phyloP scores from a whole-genome alignment of 2,797 vertebrate genomes.

The Eurystomus glaucurus region DNA sequence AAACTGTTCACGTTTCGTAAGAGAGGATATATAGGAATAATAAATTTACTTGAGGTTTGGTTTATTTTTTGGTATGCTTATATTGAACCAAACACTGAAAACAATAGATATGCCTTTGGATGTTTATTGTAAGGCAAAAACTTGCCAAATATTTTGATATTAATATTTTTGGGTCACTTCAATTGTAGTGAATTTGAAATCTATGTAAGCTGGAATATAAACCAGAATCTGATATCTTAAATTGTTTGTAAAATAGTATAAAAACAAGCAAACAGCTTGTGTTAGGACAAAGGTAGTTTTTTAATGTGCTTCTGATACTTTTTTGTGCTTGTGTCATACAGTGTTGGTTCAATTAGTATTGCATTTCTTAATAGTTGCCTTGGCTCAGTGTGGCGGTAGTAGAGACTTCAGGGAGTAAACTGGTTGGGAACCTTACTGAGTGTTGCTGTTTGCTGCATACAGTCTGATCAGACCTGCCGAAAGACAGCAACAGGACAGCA shows the following conservation, averaged over 20 bases:
- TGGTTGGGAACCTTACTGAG: neutral
- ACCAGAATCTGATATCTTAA: neutral
- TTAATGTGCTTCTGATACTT: neutral
- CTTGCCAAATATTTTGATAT: neutral
- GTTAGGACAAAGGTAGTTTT: neutral
- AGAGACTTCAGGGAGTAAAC: neutral
- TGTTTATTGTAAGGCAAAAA: neutral
- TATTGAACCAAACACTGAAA: neutral
- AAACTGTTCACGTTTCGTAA: neutral
- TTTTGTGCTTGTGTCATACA: neutral
- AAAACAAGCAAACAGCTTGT: neutral
- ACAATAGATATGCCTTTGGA: neutral
- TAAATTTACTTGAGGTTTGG: neutral
- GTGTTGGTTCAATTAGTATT: neutral
- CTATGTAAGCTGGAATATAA: neutral
- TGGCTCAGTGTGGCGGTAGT: neutral
- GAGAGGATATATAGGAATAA: neutral
- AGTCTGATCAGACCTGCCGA: neutral
- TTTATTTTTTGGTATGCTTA: neutral
- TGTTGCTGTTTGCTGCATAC: neutral
- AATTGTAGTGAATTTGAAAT: neutral
- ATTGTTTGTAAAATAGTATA: neutral
- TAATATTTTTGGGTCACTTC: neutral
- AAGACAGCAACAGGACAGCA: neutral
- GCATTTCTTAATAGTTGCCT: neutral